Evolutionary conservation across 2,113 vertebrate species (phyloP), one percentile per base, ranked within the genome.

Genomic region (Alces alces): DNA sequence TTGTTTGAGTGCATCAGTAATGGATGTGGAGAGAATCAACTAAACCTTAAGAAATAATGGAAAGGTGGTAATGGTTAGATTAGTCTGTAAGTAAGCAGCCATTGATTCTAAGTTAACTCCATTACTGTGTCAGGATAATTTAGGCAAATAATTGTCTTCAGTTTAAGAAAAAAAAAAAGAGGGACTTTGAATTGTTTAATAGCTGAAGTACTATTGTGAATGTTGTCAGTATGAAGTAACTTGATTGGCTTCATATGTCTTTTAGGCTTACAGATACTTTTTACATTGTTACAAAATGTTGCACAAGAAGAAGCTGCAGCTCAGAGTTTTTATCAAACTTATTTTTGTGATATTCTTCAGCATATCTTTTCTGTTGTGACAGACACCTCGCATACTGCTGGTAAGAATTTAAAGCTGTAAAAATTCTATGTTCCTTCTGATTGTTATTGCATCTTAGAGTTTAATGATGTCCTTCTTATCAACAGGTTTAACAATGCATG

Each of bases 331-430:
- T 99, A 99, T 98, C 99, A 99, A 98, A 99, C 99, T 0, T 99
- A 99, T 60, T 99, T 99, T 98, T 99, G 99, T 33, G 99, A 99
- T 79, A 99, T 99, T 97, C 99, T 99, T 84, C 99, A 99, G 94
- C 99, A 99, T 98, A 99, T 99, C 97, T 99, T 99, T 98, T 99
- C 99, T 2, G 99, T 99, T 98, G 99, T 99, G 98, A 99, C 99
- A 0, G 99, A 99, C 98, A 99, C 99, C 17, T 99, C 99, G 9
- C 99, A 99, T 98, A 99, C 99, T 52, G 99, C 99, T 43, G 99
- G 99, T 99, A 98, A 98, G 99, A 85, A 55, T 4, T 89, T 83
- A 79, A 87, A 83, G 15, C 16, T 9, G 50, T 83, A 82, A 80
- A 89, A 79, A 58, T 36, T 21, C 86, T 85, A 10, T 55, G 14